Evolutionary conservation across 2,888 invertebrate genomes (phyloP), one percentile per base, ranked within the genome.

Genomic region (Quadroppia sp.): DNA sequence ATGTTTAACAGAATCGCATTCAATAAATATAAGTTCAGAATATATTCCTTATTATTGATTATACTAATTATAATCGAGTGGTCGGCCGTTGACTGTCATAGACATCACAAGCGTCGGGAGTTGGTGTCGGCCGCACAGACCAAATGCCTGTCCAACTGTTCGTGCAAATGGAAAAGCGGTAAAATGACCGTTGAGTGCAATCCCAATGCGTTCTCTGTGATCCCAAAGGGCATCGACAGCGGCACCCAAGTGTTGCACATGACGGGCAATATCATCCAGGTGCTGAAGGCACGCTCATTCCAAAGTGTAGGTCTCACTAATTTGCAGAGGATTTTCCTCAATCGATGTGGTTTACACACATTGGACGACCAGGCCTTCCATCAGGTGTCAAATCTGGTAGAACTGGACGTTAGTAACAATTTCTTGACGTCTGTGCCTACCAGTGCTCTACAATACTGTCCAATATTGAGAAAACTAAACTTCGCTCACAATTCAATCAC

Each of bases 161-260:
- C 74, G 36, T 78, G 78, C 71, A 78, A 77, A 72, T 78, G 78
- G 78, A 76, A 76, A 61, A 75, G 74, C 61, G 78, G 78, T 15
- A 78, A 78, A 50, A 74, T 77, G 74, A 77, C 78, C 17, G 78
- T 75, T 0, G 78, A 78, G 69, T 78, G 78, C 45, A 56, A 71
- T 32, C 74, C 75, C n/a, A 76, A 74, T 11, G 71, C 75, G 23
- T 74, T 77, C 42, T 72, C 74, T 13, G 73, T 70, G 9, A 76
- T 78, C 17, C 78, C 78, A 13, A 71, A 74, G 25, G 77, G 77
- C 9, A 71, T 78, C 2, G 77, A 75, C 42, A 67, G 67, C 15
- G 77, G 73, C 61, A 78, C 78, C 11, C 78, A 78, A 74, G 78
- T 78, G 48, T 71, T 78, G 20, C 75, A 78, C 56, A 71, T 78